Evolutionary conservation across 2,888 invertebrate species (phyloP).

Genomic region (Eilema griseolum): DNA sequence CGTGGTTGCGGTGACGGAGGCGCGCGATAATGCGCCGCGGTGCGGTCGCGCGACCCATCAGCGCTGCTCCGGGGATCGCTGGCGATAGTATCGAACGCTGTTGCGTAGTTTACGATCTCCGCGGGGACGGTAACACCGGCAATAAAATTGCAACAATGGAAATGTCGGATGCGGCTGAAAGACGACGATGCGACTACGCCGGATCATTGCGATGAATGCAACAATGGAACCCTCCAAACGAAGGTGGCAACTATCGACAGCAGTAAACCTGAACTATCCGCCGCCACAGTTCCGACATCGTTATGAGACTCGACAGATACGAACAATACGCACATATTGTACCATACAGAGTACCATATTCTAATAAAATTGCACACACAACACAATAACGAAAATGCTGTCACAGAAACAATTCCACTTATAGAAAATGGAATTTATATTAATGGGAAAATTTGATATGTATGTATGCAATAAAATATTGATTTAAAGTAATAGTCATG

Average conservation of each 20-base stretch:
- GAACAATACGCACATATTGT: slow-evolving; percentile 47
- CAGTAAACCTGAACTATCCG: slow-evolving; percentile 74
- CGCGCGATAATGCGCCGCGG: slow-evolving; percentile 74
- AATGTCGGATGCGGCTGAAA: slow-evolving; percentile 83
- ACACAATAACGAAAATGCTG: slow-evolving; percentile 52
- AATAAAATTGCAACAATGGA: slow-evolving; percentile 86
- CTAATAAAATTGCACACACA: slow-evolving; percentile 48
- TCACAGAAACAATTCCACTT: slow-evolving; percentile 54
- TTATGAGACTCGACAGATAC: slow-evolving; percentile 51
- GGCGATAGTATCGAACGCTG: slow-evolving; percentile 81
- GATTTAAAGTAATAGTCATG: slow-evolving; percentile 42
- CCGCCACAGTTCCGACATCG: slow-evolving; percentile 50
- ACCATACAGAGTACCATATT: slow-evolving; percentile 42
- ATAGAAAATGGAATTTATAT: slow-evolving; percentile 36
- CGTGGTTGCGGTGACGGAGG: slow-evolving; percentile 83
- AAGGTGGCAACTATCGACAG: slow-evolving; percentile 82
- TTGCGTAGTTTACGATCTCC: slow-evolving; percentile 82
- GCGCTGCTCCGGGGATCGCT: slow-evolving; percentile 61
- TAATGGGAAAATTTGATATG: slow-evolving; percentile 39
- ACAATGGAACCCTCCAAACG: slow-evolving; percentile 83
- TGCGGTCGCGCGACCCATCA: slow-evolving; percentile 84
- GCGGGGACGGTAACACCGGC: slow-evolving; percentile 84
- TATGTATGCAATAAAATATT: slow-evolving; percentile 46
- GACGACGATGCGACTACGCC: slow-evolving; percentile 77
- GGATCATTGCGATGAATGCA: slow-evolving; percentile 84